Evolutionary conservation across 2,113 vertebrate species (phyloP).

Genomic region (Spheniscus mendiculus): DNA sequence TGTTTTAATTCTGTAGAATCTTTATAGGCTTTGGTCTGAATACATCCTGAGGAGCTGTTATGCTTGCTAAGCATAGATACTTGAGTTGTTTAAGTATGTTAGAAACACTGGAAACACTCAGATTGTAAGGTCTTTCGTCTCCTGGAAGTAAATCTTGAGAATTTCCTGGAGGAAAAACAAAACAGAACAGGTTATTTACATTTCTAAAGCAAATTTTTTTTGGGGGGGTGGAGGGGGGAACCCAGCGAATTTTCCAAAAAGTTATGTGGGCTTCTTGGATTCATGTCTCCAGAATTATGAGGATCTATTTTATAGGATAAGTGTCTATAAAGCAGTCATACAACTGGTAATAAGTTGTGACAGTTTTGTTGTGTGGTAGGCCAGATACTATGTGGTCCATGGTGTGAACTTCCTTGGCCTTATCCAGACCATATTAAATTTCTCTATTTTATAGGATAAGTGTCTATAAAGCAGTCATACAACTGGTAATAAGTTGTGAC

Average conservation of each 20-base stretch:
- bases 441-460: neutral
- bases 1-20: neutral
- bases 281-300: neutral
- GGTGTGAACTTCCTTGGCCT: neutral
- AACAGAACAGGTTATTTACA: neutral
- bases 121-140: neutral
- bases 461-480: neutral
- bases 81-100: neutral
- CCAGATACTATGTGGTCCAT: neutral
- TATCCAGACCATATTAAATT: neutral
- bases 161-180: neutral
- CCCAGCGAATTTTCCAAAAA: neutral
- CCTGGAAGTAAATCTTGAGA: neutral
- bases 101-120: neutral
- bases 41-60: neutral
- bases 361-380: neutral
- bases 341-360: neutral
- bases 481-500: neutral
- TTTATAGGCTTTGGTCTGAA: neutral
- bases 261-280: neutral
- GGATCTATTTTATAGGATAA: neutral
- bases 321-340: neutral
- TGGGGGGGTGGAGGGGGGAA: fast-evolving
- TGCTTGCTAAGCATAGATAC: neutral
- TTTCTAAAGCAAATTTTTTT: neutral